Percentiles rank a stretch among this genome's conserved stretches.
phyloP scores from a whole-genome alignment of 1,140 invertebrate genomes.

The Drosophila auraria region DNA sequence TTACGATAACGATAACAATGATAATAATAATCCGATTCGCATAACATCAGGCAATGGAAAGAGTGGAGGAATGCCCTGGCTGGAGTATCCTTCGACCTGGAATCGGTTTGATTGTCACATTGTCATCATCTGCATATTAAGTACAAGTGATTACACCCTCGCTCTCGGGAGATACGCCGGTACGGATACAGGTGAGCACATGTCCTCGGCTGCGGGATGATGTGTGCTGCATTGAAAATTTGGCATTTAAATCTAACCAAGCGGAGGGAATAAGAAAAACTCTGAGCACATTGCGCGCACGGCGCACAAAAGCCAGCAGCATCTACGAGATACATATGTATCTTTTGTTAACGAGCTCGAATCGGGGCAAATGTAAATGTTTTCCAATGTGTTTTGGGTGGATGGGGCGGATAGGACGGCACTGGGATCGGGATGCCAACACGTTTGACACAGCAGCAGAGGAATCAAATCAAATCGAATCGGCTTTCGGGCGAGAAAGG shows the following conservation, averaged over 20 bases:
- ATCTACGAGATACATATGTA: constrained; percentile 77
- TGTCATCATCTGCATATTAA: constrained; percentile 83
- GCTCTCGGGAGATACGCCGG: constrained; percentile 35
- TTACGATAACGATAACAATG: constrained; percentile 61
- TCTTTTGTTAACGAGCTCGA: constrained; percentile 78
- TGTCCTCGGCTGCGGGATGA: constrained; percentile 32
- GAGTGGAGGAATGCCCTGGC: constrained; percentile 8
- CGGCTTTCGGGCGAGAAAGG: constrained; percentile 30
- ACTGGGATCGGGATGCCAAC: constrained; percentile 21
- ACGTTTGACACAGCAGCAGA: constrained; percentile 45
- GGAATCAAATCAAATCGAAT: constrained; percentile 75
- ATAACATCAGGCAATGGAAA: constrained; percentile 37
- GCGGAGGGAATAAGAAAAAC: constrained; percentile 52
- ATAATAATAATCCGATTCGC: constrained; percentile 62
- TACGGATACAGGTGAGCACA: constrained; percentile 45
- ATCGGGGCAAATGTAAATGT: constrained; percentile 72
- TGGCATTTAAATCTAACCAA: constrained; percentile 79
- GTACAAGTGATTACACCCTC: constrained; percentile 80
- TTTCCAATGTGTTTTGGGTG: constrained; percentile 35
- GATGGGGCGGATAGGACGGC: background rate
- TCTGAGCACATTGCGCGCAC: constrained; percentile 19
- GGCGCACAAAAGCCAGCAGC: constrained; percentile 47
- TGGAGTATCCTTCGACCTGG: constrained; percentile 63
- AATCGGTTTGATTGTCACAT: constrained; percentile 82
- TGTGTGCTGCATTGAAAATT: constrained; percentile 78